Percentiles rank a stretch among this genome's conserved stretches.
phyloP scores from a whole-genome alignment of 1,140 invertebrate genomes.

The Neelides sp. region DNA sequence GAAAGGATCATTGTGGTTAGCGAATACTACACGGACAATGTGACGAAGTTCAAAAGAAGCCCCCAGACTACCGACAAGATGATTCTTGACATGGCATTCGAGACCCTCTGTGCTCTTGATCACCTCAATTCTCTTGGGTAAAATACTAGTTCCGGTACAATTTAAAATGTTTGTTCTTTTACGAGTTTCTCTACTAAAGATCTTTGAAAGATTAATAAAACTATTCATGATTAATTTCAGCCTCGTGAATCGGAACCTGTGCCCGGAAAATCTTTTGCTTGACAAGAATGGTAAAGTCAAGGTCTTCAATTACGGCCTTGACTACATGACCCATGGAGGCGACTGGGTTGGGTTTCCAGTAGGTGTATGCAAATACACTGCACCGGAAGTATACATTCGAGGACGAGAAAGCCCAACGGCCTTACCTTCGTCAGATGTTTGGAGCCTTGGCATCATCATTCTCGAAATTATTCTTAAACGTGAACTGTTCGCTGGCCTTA shows the following conservation, averaged over 20 bases:
- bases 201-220: conserved; percentile 9
- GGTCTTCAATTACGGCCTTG: conserved; percentile 82
- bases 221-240: conserved; percentile 30
- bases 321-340: conserved; percentile 75
- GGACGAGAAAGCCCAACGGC: conserved; percentile 33
- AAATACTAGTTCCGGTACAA: neutral
- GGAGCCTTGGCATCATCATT: conserved; percentile 79
- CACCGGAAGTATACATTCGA: conserved; percentile 68
- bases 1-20: conserved; percentile 79
- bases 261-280: conserved; percentile 69
- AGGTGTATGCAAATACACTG: conserved; percentile 70
- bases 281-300: conserved; percentile 59
- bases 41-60: conserved; percentile 36
- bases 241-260: conserved; percentile 66
- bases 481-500: conserved; percentile 54
- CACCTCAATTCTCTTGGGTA: conserved; percentile 53
- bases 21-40: conserved; percentile 63
- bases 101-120: conserved; percentile 58
- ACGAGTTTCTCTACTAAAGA: too few species aligned
- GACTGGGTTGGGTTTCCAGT: conserved; percentile 81
- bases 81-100: conserved; percentile 49
- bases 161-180: too few species aligned
- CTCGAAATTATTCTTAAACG: conserved; percentile 54
- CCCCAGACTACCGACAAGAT: conserved; percentile 32
- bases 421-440: conserved; percentile 52